Percentiles rank a stretch among this genome's conserved stretches.
These are phyloP conservation scores for Campoletis sonorensis DNA, from an alignment of 1,140 invertebrate species.

Conservation along the genomic window DNA sequence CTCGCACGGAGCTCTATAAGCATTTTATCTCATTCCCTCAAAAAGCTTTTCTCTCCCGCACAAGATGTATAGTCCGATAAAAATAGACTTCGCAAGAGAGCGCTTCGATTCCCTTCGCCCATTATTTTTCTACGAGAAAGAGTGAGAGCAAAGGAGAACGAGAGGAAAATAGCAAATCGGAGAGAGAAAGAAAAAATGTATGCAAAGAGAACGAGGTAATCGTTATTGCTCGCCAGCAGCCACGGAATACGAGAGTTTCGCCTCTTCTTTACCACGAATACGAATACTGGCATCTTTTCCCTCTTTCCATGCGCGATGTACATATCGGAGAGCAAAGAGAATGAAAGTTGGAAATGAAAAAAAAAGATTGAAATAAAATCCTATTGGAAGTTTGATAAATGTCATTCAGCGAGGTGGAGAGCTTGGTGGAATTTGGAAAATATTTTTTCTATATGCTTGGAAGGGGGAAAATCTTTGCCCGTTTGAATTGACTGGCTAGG, in stretches of 20 bases:
- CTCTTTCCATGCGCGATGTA: background rate
- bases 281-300: background rate
- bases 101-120: slow-evolving; percentile 52
- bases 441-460: background rate
- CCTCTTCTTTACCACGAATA: background rate
- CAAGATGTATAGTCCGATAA: slow-evolving; percentile 63
- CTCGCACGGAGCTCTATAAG: slow-evolving; percentile 18
- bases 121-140: slow-evolving; percentile 54
- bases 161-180: background rate
- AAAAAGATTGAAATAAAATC: background rate
- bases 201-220: slow-evolving; percentile 21
- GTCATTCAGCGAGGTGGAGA: too few species aligned
- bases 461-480: background rate
- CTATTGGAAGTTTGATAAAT: slow-evolving; percentile 29
- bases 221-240: slow-evolving; percentile 33
- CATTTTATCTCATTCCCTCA: slow-evolving; percentile 18
- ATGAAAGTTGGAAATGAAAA: background rate
- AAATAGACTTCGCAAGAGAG: slow-evolving; percentile 57
- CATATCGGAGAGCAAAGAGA: background rate
- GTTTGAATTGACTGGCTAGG: slow-evolving; percentile 37
- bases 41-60: slow-evolving; percentile 20
- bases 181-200: background rate
- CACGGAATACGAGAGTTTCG: background rate
- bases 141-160: background rate
- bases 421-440: background rate